A percentile compares a stretch with the other conserved stretches of the same genome.
These are phyloP conservation scores for Albula glossodonta DNA, from an alignment of 2,113 vertebrate genomes.

Conservation along the genomic window DNA sequence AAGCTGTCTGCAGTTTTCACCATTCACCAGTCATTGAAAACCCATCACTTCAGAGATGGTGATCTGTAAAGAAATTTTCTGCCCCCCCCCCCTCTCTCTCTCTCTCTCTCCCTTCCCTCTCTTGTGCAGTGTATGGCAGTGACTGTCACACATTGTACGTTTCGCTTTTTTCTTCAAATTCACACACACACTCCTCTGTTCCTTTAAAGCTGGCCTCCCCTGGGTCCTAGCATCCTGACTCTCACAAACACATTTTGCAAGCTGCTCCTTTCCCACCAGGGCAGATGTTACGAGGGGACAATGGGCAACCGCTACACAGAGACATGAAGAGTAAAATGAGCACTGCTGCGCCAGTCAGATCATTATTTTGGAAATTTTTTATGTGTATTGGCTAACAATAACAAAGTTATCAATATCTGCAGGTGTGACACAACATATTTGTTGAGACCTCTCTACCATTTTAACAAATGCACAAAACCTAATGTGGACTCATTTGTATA, in stretches of 20 bases:
- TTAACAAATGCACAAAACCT: no score
- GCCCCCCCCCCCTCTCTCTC: constrained; percentile 25
- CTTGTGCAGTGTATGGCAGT: constrained; percentile 56
- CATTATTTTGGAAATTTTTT: not conserved
- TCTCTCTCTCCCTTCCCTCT: constrained; percentile 29
- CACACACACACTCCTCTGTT: constrained; percentile 69
- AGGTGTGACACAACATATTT: no score
- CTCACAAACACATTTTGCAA: constrained; percentile 2
- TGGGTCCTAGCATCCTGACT: constrained; percentile 61
- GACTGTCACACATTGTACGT: constrained; percentile 77
- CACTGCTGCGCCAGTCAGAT: not conserved
- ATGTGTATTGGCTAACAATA: no score
- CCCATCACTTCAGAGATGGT: constrained; percentile 37
- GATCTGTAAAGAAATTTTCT: constrained; percentile 36
- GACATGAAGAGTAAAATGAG: not conserved
- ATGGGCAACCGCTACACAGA: not conserved
- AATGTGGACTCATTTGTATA: no score
- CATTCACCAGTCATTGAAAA: constrained; percentile 25
- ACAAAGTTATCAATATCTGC: no score
- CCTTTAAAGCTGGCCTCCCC: constrained; percentile 39
- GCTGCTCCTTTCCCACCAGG: not conserved
- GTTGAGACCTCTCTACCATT: no score
- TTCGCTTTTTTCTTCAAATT: constrained; percentile 25
- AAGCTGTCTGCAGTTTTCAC: no score
- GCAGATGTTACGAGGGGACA: not conserved